Conservation (phyloP, 1,140 invertebrate genomes). For the Coboldia fuscipes region DNA sequence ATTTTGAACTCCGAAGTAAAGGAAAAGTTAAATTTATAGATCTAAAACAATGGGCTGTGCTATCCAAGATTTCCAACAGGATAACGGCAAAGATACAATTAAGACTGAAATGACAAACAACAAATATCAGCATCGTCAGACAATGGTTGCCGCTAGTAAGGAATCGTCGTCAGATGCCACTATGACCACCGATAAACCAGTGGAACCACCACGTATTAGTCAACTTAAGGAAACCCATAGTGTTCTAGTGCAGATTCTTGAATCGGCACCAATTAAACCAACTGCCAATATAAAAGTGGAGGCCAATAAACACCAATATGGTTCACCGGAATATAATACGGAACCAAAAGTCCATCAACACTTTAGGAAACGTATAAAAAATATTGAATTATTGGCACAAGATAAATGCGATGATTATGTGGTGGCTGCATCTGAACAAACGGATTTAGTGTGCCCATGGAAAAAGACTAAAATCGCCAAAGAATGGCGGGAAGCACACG, state of each 20-base stretch:
- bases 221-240: constrained; percentile 18
- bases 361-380: constrained; percentile 1
- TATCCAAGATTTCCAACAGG: constrained; percentile 12
- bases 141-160: no score
- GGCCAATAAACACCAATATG: no score
- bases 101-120: not conserved
- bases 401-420: not conserved
- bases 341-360: no score
- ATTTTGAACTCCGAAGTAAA: no score
- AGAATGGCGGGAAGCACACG: constrained; percentile 13
- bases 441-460: constrained; percentile 13
- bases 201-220: not conserved
- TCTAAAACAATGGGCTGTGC: constrained; percentile 23
- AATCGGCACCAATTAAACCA: constrained; percentile 14
- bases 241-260: constrained; percentile 18
- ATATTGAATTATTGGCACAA: no score
- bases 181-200: no score
- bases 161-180: no score
- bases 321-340: no score
- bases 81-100: not conserved
- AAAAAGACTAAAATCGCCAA: constrained; percentile 19
- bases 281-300: no score
- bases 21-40: no score
- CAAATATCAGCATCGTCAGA: not conserved
- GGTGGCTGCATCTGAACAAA: no score